Evolutionary conservation across 2,888 invertebrate genomes (phyloP).

Genomic region (Stenchaetothrips biformis): DNA sequence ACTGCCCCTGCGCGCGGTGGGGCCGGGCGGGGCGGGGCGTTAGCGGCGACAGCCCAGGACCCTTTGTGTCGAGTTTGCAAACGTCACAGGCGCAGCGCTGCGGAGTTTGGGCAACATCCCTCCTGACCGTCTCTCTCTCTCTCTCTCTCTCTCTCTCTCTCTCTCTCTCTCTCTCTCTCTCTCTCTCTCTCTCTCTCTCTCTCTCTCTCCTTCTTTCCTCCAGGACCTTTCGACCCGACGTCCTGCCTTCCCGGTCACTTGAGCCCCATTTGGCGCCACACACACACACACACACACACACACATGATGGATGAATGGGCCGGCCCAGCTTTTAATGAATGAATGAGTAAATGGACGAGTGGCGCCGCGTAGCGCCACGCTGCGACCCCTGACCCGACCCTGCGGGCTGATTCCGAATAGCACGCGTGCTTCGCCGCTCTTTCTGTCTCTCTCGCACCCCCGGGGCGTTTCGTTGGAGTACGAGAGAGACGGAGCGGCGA

Average conservation of each 20-base stretch:
- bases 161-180: background rate
- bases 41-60: background rate
- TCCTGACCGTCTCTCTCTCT: background rate
- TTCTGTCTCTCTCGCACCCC: background rate
- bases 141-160: background rate
- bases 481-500: background rate
- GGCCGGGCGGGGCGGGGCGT: no score
- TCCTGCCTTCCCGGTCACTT: background rate
- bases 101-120: slow-evolving; percentile 24
- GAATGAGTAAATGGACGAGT: slow-evolving; percentile 19
- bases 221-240: background rate
- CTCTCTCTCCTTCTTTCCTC: background rate
- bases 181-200: background rate
- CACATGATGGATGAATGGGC: background rate
- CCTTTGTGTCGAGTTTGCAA: slow-evolving; percentile 18
- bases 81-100: slow-evolving; percentile 13
- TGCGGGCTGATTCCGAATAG: background rate
- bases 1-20: no score
- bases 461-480: no score
- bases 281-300: background rate
- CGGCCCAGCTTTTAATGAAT: slow-evolving; percentile 17
- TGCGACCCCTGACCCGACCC: background rate
- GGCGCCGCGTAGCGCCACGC: slow-evolving; percentile 12
- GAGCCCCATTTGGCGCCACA: background rate
- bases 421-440: background rate